Conservation (phyloP, 2,888 invertebrate genomes). For the Melanostoma mellinum region DNA sequence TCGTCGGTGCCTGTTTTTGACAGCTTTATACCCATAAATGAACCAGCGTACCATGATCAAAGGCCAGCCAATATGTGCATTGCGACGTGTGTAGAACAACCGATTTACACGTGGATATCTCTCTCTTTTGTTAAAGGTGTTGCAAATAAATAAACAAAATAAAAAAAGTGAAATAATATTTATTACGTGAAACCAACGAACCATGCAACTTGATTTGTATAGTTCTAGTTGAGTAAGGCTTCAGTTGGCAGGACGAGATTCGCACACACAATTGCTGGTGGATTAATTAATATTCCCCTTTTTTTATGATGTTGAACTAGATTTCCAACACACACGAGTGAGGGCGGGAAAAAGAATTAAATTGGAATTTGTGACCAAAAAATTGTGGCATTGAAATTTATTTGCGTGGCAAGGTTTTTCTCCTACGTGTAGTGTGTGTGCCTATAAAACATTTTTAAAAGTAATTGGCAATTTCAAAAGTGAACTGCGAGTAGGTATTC, state of each 20-base stretch:
- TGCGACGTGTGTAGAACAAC: conserved; percentile 25
- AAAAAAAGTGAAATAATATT: conserved; percentile 50
- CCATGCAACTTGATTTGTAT: conserved; percentile 51
- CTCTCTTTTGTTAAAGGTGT: conserved; percentile 18
- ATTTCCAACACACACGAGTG: background rate
- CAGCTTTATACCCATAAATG: conserved; percentile 55
- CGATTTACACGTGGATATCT: conserved; percentile 11
- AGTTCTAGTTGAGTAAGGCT: conserved; percentile 22
- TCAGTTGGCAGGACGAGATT: too few species aligned
- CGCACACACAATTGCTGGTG: conserved; percentile 41
- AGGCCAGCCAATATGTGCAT: conserved; percentile 27
- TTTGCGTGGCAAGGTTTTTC: conserved; percentile 17
- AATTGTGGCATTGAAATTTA: conserved; percentile 24
- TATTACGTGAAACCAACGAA: conserved; percentile 48
- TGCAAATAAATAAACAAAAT: conserved; percentile 12
- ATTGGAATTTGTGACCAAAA: conserved; percentile 48
- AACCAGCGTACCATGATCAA: conserved; percentile 44
- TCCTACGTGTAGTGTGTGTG: background rate
- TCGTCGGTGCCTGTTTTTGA: conserved; percentile 43
- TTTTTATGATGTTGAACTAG: conserved; percentile 7
- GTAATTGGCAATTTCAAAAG: conserved; percentile 50
- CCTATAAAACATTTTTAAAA: conserved; percentile 30
- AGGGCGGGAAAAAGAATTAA: conserved; percentile 30
- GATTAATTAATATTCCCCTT: conserved; percentile 49
- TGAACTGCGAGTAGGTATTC: too few species aligned